Percentiles rank a stretch among this genome's conserved stretches.
Conservation (phyloP, 2,113 vertebrate species). For the Mesitornis unicolor region DNA sequence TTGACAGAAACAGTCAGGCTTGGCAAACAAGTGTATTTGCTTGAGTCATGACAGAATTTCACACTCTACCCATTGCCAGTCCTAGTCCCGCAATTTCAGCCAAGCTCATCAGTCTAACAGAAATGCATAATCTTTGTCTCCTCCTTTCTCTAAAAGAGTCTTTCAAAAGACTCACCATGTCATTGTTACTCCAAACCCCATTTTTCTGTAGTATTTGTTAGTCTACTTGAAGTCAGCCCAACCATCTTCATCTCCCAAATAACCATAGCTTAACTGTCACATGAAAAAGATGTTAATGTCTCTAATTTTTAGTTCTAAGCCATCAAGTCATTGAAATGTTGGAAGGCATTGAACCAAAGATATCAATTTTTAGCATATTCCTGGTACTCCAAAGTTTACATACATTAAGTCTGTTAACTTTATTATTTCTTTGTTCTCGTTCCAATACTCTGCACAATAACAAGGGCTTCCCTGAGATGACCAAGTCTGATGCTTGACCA, state of each 20-base stretch:
- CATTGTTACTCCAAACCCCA: accelerated
- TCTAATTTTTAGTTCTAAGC: background rate
- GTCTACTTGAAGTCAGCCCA: background rate
- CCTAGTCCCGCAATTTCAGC: background rate
- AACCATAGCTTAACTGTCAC: accelerated
- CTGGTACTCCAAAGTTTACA: background rate
- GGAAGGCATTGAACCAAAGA: background rate
- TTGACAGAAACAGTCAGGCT: background rate
- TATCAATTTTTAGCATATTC: background rate
- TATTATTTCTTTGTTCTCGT: background rate
- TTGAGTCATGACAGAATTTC: background rate
- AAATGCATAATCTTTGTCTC: background rate
- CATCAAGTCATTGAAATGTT: accelerated
- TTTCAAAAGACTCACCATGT: background rate
- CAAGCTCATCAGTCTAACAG: background rate
- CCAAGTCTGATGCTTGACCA: background rate
- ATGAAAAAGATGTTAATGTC: background rate
- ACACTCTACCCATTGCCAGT: background rate
- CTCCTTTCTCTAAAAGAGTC: background rate
- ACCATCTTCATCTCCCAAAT: background rate
- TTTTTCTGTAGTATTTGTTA: background rate
- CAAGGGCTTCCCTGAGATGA: background rate
- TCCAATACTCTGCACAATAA: background rate
- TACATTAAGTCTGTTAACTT: background rate
- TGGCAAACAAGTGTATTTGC: background rate